phyloP scores from a whole-genome alignment of 2,797 vertebrate species.

The Bucorvus abyssinicus region DNA sequence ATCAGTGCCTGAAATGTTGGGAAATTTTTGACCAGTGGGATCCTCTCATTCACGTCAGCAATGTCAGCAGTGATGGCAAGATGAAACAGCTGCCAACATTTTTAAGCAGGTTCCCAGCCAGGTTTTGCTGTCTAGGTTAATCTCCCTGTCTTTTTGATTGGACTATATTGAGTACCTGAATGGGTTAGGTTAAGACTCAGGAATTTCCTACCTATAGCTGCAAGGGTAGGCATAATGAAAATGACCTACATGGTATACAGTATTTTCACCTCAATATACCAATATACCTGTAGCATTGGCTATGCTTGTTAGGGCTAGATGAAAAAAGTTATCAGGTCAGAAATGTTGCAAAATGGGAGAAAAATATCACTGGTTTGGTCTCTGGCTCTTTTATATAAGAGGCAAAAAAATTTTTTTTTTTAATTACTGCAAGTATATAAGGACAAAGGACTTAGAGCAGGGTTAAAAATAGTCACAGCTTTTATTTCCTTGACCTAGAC shows the following conservation, averaged over 20 bases:
- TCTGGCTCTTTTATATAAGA: background rate
- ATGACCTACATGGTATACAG: background rate
- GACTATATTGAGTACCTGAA: background rate
- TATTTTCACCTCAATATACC: background rate
- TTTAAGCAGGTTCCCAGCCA: background rate
- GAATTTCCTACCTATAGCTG: background rate
- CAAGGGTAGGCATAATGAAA: background rate
- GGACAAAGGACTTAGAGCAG: background rate
- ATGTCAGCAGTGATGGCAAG: background rate
- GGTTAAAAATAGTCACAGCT: background rate
- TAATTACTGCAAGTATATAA: background rate
- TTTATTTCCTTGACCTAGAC: background rate
- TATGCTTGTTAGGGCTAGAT: background rate
- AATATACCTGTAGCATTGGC: background rate
- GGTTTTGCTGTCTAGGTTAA: background rate
- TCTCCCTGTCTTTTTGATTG: background rate
- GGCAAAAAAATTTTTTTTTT: background rate
- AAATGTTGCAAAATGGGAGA: background rate
- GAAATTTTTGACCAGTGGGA: background rate
- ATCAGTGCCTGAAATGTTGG: background rate
- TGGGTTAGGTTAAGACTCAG: background rate
- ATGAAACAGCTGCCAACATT: background rate
- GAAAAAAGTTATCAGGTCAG: background rate
- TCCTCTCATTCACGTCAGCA: background rate
- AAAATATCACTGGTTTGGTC: background rate